Percentiles rank a stretch among this genome's conserved stretches.
Evolutionary conservation across 2,888 invertebrate species (phyloP).

Genomic region (Sarcophaga caerulescens): DNA sequence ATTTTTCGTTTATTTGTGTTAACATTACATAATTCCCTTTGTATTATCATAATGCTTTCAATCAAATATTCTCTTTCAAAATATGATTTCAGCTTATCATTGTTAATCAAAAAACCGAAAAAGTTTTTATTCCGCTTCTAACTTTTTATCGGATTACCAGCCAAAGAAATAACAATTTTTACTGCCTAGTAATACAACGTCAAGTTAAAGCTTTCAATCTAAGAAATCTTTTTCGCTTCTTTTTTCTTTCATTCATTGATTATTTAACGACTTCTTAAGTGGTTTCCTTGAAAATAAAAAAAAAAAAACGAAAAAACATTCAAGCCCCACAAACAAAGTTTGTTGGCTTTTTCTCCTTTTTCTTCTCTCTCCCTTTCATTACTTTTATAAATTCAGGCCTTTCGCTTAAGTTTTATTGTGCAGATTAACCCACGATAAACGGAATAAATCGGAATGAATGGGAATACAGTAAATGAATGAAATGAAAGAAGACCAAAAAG

Average conservation of each 20-base stretch:
- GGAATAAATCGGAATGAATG: conserved; percentile 5
- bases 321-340: too few relatives aligned
- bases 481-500: conserved; percentile 33
- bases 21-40: neutral
- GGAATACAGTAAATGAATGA: conserved; percentile 20
- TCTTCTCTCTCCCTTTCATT: neutral
- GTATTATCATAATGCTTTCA: neutral
- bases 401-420: conserved; percentile 32
- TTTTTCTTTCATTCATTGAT: conserved; percentile 75
- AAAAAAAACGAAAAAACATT: conserved; percentile 67
- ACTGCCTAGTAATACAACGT: conserved; percentile 2
- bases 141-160: conserved; percentile 6
- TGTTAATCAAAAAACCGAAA: neutral
- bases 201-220: conserved; percentile 19
- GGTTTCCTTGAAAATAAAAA: conserved; percentile 77
- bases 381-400: conserved; percentile 39
- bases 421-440: conserved; percentile 58
- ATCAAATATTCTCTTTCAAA: neutral
- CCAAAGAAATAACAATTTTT: conserved; percentile 14
- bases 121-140: neutral
- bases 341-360: conserved; percentile 21
- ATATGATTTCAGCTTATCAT: neutral
- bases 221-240: conserved; percentile 43
- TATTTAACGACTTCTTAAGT: conserved; percentile 81
- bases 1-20: too few relatives aligned